phyloP scores from a whole-genome alignment of 2,888 invertebrate species.

The Spisula subtruncata region DNA sequence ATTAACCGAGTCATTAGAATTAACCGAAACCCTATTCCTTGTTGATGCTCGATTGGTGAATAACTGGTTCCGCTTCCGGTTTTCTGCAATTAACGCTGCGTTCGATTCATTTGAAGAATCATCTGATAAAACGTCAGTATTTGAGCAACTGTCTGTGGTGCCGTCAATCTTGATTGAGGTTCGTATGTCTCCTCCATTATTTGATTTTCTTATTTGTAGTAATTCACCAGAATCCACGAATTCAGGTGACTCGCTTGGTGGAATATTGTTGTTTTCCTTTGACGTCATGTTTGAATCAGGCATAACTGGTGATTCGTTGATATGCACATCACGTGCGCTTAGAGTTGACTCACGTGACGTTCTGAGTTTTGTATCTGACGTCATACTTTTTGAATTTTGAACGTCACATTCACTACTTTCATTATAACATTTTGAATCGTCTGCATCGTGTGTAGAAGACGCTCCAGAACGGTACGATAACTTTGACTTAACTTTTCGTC shows the following conservation, averaged over 20 bases:
- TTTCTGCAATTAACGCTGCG: conserved; percentile 21
- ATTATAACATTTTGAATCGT: background rate
- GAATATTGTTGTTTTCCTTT: conserved; percentile 12
- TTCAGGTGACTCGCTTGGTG: background rate
- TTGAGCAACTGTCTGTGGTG: background rate
- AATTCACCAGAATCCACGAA: background rate
- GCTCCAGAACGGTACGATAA: background rate
- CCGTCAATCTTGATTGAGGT: background rate
- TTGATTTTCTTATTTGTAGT: background rate
- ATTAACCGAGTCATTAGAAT: background rate
- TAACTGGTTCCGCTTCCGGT: conserved; percentile 15
- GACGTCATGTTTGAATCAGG: background rate
- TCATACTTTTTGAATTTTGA: background rate
- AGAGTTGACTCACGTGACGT: background rate
- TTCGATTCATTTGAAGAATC: conserved; percentile 44
- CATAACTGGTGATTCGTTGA: background rate
- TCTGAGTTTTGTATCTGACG: too few species aligned
- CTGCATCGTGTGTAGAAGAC: conserved; percentile 21
- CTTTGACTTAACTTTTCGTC: conserved; percentile 57
- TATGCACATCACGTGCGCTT: background rate
- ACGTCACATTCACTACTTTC: background rate
- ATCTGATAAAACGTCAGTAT: conserved; percentile 25
- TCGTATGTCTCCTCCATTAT: background rate
- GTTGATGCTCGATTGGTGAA: background rate
- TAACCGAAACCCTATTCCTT: background rate